Conservation (phyloP, 1,140 invertebrate genomes). For the Scaptomyza pallida region DNA sequence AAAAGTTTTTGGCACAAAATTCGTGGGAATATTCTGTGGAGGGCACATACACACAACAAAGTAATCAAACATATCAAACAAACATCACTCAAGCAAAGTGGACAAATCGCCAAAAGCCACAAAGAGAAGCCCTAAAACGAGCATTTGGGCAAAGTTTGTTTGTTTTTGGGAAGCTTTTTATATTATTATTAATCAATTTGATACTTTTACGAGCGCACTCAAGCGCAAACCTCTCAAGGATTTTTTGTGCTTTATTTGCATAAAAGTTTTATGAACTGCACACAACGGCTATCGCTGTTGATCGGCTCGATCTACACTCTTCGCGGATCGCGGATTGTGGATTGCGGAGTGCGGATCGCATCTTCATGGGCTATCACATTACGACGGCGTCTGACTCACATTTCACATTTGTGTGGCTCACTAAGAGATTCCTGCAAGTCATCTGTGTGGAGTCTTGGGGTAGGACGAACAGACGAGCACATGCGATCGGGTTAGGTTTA, state of each 20-base stretch:
- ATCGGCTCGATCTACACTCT: background rate
- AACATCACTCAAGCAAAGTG: constrained; percentile 78
- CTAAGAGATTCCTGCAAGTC: constrained; percentile 72
- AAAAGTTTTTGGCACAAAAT: constrained; percentile 42
- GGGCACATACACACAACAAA: constrained; percentile 52
- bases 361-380: constrained; percentile 63
- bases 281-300: too few relatives aligned
- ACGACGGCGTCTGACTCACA: constrained; percentile 71
- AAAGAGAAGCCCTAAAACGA: constrained; percentile 4
- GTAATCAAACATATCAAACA: constrained; percentile 81
- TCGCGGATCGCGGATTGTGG: background rate
- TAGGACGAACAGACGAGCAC: constrained; percentile 50
- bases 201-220: constrained; percentile 83
- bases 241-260: constrained; percentile 75
- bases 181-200: constrained; percentile 84
- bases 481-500: background rate
- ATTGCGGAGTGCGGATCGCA: background rate
- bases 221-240: constrained; percentile 79
- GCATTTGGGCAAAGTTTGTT: constrained; percentile 57
- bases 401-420: constrained; percentile 67
- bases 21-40: constrained; percentile 69
- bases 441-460: constrained; percentile 39
- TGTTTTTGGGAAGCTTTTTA: constrained; percentile 57
- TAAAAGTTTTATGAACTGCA: constrained; percentile 75
- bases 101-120: constrained; percentile 72